Evolutionary conservation across 1,140 invertebrate species (phyloP), one percentile per base, ranked within the genome.

Genomic region (Heliothis virescens): DNA sequence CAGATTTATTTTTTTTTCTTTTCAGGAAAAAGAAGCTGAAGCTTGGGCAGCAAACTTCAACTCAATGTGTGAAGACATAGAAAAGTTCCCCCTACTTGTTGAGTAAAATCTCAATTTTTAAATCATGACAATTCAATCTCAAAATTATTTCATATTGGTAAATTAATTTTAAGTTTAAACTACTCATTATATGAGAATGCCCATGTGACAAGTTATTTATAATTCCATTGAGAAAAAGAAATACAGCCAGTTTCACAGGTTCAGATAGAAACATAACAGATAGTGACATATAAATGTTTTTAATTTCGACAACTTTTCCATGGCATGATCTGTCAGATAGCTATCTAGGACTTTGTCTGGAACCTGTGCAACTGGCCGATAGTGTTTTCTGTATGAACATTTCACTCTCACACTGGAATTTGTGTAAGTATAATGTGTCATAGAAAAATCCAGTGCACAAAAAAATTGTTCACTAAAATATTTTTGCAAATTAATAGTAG

Each of bases 31-130:
- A 63, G 93, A 92, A 82, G 87, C 83, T 3, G 93, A 94, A n/a
- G 91, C 81, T 34, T 94, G 93, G 93, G 93, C 91, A 47, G 90
- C 91, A 7, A 89, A 88, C 18, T 94, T 94, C 79, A 94, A 94
- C 65, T 94, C 92, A 2, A 94, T 94, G 93, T 94, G 93, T 83
- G 91, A 93, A 79, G 91, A 94, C 63, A 83, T 94, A 59, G 92
- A 94, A 26, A 86, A 90, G 50, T 93, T 93, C 82, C 87, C 90
- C 72, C 81, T 94, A 60, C 75, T 92, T 69, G 87, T 94, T 73
- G 93, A 94, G 82, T 93, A 87, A 80, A 63, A 62, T 60, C 34
- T 48, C 15, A 18, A 34, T 48, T 41, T 13, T 57, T 3, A 65
- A 79, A 67, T 57, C 52, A 72, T 71, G 41, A 72, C 59, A 55